Evolutionary conservation across 2,888 invertebrate species (phyloP), one percentile per base, ranked within the genome.

Genomic region (Hyposoter didymator): DNA sequence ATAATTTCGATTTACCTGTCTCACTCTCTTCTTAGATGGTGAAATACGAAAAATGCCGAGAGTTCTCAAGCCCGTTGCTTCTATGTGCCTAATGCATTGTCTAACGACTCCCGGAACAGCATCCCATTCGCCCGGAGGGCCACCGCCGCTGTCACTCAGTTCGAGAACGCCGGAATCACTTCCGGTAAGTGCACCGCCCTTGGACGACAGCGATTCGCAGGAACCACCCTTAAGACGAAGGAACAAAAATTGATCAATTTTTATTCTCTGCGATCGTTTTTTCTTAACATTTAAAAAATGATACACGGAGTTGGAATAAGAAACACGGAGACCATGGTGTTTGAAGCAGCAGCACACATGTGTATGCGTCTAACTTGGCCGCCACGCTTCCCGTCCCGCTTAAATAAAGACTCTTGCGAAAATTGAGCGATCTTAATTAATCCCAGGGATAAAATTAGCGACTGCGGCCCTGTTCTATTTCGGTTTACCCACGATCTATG

Each of bases 31-130:
- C 94, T 98, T 98, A 5, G 98, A 98, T 49, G 98, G 97, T 88
- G 98, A 98, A 67, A 99, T 98, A 89, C 99, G 95, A 94, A 99
- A 99, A 84, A 99, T 96, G 1, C 99, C 99, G 22, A 98, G 95
- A 62, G 97, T 98, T 90, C 96, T 96, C 66, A 99, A 95, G 39
- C 98, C 98, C 90, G 97, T 95, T 76, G 95, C 95, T 92, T 98
- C 96, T 86, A 99, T 95, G 94, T 98, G 97, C 88, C 96, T 95
- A 85, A 98, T 96, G 92, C 98, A 98, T 87, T 96, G 96, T 82
- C 95, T 95, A 55, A 98, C 96, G 88, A 99, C 95, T 43, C 95
- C 95, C 0, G 98, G 98, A 19, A 98, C 97, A 82, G 93, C 92
- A 59, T 94, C 94, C 88, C 93, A 94, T 88, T 94, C 94, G 32